Evolutionary conservation across 2,797 vertebrate genomes (phyloP), one percentile per base, ranked within the genome.

Genomic region (Pseudotriccus pelzelni): DNA sequence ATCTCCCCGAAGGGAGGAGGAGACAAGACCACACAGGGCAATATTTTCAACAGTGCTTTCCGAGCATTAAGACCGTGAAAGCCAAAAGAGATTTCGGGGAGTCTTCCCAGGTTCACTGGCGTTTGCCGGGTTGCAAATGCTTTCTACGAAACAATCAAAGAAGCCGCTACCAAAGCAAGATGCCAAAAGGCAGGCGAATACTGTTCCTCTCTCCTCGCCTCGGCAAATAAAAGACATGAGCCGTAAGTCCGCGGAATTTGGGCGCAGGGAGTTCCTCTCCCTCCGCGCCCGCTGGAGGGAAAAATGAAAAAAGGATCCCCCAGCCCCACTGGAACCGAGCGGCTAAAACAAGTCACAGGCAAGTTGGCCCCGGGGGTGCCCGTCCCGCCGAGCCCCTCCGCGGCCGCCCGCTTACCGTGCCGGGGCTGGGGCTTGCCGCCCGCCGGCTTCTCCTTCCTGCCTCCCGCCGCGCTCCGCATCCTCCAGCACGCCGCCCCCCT

Each of bases 401-500:
- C 89, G 22, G 79, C 73, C 78, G 63, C 60, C 89, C 75, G 23
- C 84, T 94, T 94, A 97, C 97, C 98, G 96, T 98, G n/a, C 93
- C 74, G 74, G 34, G 55, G 85, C 49, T 84, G 94, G 93, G 78
- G 72, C 64, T 87, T 34, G 68, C 81, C 49, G 39, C 91, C 94
- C 46, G 36, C 69, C 23, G 85, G 72, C 93, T 96, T 97, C 62
- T 96, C 97, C 81, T 66, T 84, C 55, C 93, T 84, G 86, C 89
- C 87, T 24, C 86, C 96, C 44, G 58, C 95, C 9, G 94, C 95
- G 93, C 96, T 94, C 96, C 96, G 97, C 97, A 97, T 97, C 95
- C 96, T 95, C 87, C 92, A 78, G 96, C 95, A 18, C 82, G 83
- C 74, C 30, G 92, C 30, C 13, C 87, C 92, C 73, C 84, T 83